Conservation (phyloP, 2,888 invertebrate species). For the Nebria salina region DNA sequence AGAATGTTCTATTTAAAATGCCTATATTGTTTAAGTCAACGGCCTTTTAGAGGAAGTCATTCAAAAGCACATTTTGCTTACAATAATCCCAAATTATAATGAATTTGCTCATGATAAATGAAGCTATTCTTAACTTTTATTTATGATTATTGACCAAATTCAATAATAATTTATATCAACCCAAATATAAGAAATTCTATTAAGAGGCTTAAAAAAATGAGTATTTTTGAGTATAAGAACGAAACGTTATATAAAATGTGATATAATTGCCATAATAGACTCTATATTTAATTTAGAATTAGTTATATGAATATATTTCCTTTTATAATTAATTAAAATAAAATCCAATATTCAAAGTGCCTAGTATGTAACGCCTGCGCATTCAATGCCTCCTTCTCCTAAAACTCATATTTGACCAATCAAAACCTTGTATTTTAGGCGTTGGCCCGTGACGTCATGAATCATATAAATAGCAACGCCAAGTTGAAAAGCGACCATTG, state of each 20-base stretch:
- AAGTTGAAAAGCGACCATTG: conserved; percentile 60
- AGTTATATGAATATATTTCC: no score
- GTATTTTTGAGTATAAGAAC: no score
- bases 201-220: no score
- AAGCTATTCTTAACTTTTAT: no score
- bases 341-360: conserved; percentile 18
- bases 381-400: conserved; percentile 23
- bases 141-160: no score
- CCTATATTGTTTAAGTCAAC: conserved; percentile 24
- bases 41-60: conserved; percentile 36
- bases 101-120: background rate
- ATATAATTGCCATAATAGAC: no score
- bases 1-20: background rate
- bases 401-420: conserved; percentile 62
- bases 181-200: no score
- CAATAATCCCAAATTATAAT: background rate
- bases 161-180: no score
- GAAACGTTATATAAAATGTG: no score
- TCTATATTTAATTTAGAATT: no score
- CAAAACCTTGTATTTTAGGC: conserved; percentile 60
- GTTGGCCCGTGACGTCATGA: conserved; percentile 65
- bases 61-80: background rate
- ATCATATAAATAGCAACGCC: conserved; percentile 68
- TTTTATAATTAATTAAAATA: conserved; percentile 20
- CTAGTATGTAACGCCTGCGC: conserved; percentile 29